A percentile compares a stretch with the other conserved stretches of the same genome.
Conservation (phyloP, 2,888 invertebrate species). For the Morpho deidamia region DNA sequence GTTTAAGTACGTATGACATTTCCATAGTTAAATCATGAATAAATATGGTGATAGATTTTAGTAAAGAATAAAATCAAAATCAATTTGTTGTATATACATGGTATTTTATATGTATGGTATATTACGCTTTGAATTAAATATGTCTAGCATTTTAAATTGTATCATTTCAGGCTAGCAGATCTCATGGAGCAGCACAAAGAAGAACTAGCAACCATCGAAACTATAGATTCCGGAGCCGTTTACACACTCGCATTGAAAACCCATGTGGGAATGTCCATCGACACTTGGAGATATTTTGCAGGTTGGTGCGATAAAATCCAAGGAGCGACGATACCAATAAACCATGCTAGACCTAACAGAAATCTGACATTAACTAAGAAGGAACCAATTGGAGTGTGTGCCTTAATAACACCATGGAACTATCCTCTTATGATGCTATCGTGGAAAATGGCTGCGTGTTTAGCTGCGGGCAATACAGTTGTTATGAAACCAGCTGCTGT, state of each 20-base stretch:
- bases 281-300: slow-evolving; percentile 97
- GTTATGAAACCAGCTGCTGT: slow-evolving; percentile 96
- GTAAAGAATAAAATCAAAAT: background rate
- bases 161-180: slow-evolving; percentile 86
- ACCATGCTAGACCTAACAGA: slow-evolving; percentile 91
- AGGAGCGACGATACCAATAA: slow-evolving; percentile 94
- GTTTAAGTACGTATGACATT: slow-evolving; percentile 79
- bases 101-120: no score
- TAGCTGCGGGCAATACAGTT: slow-evolving; percentile 97
- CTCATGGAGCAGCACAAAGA: slow-evolving; percentile 96
- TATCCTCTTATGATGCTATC: slow-evolving; percentile 99
- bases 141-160: background rate
- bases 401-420: slow-evolving; percentile 97
- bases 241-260: slow-evolving; percentile 98
- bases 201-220: slow-evolving; percentile 96
- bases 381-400: slow-evolving; percentile 96
- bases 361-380: slow-evolving; percentile 93
- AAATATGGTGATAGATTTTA: background rate
- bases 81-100: no score
- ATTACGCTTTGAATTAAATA: no score
- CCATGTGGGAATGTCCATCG: slow-evolving; percentile 98
- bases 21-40: no score
- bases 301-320: slow-evolving; percentile 98
- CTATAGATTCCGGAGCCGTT: slow-evolving; percentile 96
- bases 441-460: slow-evolving; percentile 99